These are phyloP conservation scores for Oppia nitens DNA, from an alignment of 1,140 invertebrate species.

Conservation along the genomic window DNA sequence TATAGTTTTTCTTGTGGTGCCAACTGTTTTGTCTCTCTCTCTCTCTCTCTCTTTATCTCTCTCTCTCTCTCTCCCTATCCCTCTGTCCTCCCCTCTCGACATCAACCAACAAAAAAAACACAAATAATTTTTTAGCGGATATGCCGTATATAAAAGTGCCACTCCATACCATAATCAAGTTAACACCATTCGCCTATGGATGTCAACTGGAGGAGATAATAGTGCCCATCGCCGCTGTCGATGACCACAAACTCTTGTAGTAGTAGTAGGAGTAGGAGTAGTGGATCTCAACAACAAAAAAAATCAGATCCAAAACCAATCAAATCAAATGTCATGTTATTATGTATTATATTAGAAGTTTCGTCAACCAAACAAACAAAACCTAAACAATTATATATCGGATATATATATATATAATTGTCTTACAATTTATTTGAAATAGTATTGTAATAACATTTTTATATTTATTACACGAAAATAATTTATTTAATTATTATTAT, in stretches of 20 bases:
- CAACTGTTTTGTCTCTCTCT: not conserved
- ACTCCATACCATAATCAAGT: constrained; percentile 89
- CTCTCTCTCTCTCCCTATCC: not conserved
- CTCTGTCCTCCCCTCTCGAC: not conserved
- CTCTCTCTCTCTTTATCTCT: constrained; percentile 3
- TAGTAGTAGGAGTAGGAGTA: too few relatives aligned
- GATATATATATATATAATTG: too few relatives aligned
- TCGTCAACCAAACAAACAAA: too few relatives aligned
- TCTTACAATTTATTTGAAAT: too few relatives aligned
- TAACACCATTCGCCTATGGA: constrained; percentile 93
- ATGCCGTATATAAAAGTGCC: constrained; percentile 42
- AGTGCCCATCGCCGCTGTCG: constrained; percentile 73
- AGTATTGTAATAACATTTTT: too few relatives aligned
- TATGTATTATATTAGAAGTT: too few relatives aligned
- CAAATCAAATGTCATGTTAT: too few relatives aligned
- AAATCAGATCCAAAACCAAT: too few relatives aligned
- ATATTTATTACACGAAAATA: too few relatives aligned
- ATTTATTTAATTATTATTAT: too few relatives aligned
- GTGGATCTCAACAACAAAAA: too few relatives aligned
- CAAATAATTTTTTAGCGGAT: constrained; percentile 12
- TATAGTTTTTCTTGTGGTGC: not conserved
- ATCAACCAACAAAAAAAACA: not conserved
- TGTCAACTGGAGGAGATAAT: constrained; percentile 82
- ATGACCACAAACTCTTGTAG: constrained; percentile 48
- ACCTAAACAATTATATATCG: too few relatives aligned